Evolutionary conservation across 2,888 invertebrate species (phyloP), one percentile per base, ranked within the genome.

Genomic region (Agrotis segetum): DNA sequence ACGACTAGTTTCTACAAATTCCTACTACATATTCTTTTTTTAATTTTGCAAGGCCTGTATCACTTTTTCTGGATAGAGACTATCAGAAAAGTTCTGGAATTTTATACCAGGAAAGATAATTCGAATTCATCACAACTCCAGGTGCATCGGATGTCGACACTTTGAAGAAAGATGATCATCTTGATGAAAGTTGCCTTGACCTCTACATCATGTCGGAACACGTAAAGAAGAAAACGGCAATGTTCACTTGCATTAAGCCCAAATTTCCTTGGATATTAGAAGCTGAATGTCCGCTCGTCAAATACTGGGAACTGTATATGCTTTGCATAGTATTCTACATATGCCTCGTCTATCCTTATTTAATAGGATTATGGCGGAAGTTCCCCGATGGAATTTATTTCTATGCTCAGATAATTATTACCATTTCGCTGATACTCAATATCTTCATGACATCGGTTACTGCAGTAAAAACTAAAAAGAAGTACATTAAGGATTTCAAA

Each of bases 231-330:
- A 93, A 90, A 84, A 90, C 74, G 4, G 80, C 78, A 52, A 79
- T 79, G 50, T 96, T 96, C 70, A 96, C 95, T 11, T 95, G 94
- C 72, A 81, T 95, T 40, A 89, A 90, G 66, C 84, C 90, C 1
- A 90, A 82, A 24, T 96, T 96, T 60, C 96, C 96, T 9, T 96
- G 96, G 96, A 95, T 96, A 72, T 85, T 96, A 61, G 95, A 96
- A 86, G 90, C 92, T 0, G 90, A 96, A 29, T 95, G 96, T 66
- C 88, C 90, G 29, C 90, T 96, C 3, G 93, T 95, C 9, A 93
- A 92, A 86, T 93, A 93, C 73, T 97, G 97, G 97, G 94, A 96
- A 79, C 71, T 92, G 24, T 92, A 93, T 61, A 96, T 96, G 90
- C 89, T 96, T 2, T 67, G 88, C 9, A 85, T 95, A 29, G 94